Evolutionary conservation across 2,113 vertebrate species (phyloP).

Genomic region (Stigmatopora nigra): DNA sequence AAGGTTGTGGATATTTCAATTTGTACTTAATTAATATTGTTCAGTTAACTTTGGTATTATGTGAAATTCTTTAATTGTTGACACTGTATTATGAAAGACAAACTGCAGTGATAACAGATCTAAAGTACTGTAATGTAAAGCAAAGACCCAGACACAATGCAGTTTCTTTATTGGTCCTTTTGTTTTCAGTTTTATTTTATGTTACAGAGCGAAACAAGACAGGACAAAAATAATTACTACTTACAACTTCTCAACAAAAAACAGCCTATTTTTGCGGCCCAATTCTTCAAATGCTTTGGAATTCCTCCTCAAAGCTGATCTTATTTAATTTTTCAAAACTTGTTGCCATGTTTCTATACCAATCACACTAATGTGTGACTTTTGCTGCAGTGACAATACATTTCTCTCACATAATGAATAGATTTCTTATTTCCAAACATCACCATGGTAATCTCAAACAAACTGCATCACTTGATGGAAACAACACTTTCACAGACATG

Average conservation of each 20-base stretch:
- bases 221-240: not conserved
- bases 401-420: not conserved
- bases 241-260: not conserved
- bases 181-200: not conserved
- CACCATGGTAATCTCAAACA: not conserved
- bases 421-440: not conserved
- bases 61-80: not conserved
- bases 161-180: not conserved
- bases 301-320: not conserved
- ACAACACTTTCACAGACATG: not conserved
- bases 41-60: not conserved
- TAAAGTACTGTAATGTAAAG: not conserved
- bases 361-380: not conserved
- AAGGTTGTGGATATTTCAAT: slow-evolving; percentile 3
- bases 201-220: not conserved
- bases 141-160: not conserved
- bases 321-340: not conserved
- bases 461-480: not conserved
- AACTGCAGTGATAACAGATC: not conserved
- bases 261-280: not conserved
- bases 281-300: not conserved
- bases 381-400: not conserved
- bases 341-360: not conserved
- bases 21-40: not conserved
- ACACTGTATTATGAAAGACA: not conserved